Percentiles rank a stretch among this genome's conserved stretches.
phyloP scores from a whole-genome alignment of 1,140 invertebrate species.

The Heterodera carotae region DNA sequence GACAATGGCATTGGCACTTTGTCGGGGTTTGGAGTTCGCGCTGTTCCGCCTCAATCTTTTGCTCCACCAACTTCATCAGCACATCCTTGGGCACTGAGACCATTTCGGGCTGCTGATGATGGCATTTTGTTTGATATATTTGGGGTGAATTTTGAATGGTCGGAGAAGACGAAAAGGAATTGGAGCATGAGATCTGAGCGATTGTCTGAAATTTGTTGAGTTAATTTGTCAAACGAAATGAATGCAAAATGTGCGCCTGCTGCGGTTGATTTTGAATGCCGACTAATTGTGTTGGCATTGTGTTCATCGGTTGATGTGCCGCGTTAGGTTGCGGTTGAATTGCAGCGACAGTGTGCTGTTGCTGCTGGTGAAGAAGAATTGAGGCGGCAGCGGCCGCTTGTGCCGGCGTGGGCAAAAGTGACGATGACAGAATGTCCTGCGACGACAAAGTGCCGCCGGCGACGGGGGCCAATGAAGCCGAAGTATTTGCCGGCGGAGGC shows the following conservation, averaged over 20 bases:
- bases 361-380: slow-evolving; percentile 9
- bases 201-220: background rate
- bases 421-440: background rate
- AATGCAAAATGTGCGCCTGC: slow-evolving; percentile 12
- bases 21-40: slow-evolving; percentile 42
- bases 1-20: slow-evolving; percentile 59
- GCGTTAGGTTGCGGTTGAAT: background rate
- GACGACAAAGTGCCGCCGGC: background rate
- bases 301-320: background rate
- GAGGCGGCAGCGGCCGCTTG: slow-evolving; percentile 26
- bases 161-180: slow-evolving; percentile 32
- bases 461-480: background rate
- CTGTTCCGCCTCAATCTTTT: slow-evolving; percentile 44
- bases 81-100: slow-evolving; percentile 54
- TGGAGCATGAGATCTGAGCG: slow-evolving; percentile 19
- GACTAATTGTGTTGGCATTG: background rate
- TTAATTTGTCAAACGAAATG: too few relatives aligned
- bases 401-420: background rate
- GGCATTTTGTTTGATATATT: slow-evolving; percentile 13
- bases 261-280: slow-evolving; percentile 19
- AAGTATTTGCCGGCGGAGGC: background rate
- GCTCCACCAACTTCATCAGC: slow-evolving; percentile 51
- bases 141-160: background rate
- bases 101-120: slow-evolving; percentile 43
- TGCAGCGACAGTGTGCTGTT: background rate